Evolutionary conservation across 2,113 vertebrate species (phyloP).

Genomic region (Oncorhynchus mykiss): DNA sequence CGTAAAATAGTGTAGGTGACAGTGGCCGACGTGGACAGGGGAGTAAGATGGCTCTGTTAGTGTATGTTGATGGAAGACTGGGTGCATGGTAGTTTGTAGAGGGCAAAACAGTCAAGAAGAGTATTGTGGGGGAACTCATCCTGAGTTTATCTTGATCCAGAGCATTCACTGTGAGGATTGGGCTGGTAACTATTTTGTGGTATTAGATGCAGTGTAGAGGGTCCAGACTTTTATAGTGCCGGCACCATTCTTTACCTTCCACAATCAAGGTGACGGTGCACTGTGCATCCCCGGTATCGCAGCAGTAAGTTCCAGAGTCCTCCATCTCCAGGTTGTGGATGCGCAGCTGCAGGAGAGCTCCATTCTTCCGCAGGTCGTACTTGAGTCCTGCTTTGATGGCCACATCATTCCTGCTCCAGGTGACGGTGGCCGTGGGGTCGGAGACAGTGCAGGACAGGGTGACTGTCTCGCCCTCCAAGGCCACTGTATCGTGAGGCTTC

Average conservation of each 20-base stretch:
- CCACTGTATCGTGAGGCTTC: constrained; percentile 63
- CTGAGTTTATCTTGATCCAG: constrained; percentile 31
- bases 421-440: constrained; percentile 59
- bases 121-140: constrained; percentile 22
- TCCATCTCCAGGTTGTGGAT: constrained; percentile 68
- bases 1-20: neutral
- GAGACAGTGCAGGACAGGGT: constrained; percentile 79
- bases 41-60: constrained; percentile 4
- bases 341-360: constrained; percentile 60
- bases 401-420: constrained; percentile 61
- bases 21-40: neutral
- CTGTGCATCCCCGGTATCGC: constrained; percentile 75
- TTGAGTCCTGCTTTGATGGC: constrained; percentile 63
- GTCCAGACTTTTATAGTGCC: neutral
- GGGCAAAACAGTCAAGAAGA: constrained; percentile 27
- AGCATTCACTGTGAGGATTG: constrained; percentile 28
- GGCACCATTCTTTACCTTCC: constrained; percentile 72
- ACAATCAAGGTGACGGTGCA: constrained; percentile 75
- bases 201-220: too few relatives aligned
- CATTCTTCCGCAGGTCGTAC: constrained; percentile 63
- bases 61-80: constrained; percentile 16
- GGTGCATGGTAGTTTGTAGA: constrained; percentile 19
- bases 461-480: constrained; percentile 75
- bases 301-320: constrained; percentile 78
- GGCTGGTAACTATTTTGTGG: neutral